These are phyloP conservation scores for Austrofundulus limnaeus DNA, from an alignment of 2,113 vertebrate species.

Conservation along the genomic window DNA sequence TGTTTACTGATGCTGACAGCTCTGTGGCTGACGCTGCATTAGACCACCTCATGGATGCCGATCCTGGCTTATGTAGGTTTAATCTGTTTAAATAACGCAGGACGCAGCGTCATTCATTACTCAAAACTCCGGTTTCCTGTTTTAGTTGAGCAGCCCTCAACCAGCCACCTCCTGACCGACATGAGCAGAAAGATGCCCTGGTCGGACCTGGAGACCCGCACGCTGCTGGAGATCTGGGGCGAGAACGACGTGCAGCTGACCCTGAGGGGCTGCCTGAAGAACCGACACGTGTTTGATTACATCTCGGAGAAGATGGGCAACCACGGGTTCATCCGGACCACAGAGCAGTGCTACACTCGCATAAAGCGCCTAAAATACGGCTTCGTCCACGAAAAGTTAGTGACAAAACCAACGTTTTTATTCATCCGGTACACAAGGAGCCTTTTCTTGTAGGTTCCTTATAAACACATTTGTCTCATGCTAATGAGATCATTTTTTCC, in stretches of 20 bases:
- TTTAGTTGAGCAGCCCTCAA: slow-evolving; percentile 62
- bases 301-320: slow-evolving; percentile 71
- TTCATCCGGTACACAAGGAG: too few species aligned
- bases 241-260: slow-evolving; percentile 72
- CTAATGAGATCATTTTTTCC: too few species aligned
- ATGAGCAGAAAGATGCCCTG: slow-evolving; percentile 73
- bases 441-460: too few species aligned
- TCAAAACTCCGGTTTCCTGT: fast-evolving
- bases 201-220: slow-evolving; percentile 75
- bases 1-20: slow-evolving; percentile 16
- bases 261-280: slow-evolving; percentile 70
- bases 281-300: slow-evolving; percentile 74
- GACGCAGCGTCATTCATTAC: not conserved
- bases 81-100: not conserved
- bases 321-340: slow-evolving; percentile 65
- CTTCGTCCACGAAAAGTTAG: slow-evolving; percentile 75
- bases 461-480: too few species aligned
- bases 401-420: not conserved
- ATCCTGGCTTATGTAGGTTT: slow-evolving; percentile 55
- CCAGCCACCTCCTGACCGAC: slow-evolving; percentile 57
- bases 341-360: slow-evolving; percentile 77
- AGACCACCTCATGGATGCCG: slow-evolving; percentile 32
- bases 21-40: slow-evolving; percentile 9
- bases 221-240: slow-evolving; percentile 74
- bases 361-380: slow-evolving; percentile 75